phyloP scores from a whole-genome alignment of 2,888 invertebrate genomes.

The Coecobrya sp. region DNA sequence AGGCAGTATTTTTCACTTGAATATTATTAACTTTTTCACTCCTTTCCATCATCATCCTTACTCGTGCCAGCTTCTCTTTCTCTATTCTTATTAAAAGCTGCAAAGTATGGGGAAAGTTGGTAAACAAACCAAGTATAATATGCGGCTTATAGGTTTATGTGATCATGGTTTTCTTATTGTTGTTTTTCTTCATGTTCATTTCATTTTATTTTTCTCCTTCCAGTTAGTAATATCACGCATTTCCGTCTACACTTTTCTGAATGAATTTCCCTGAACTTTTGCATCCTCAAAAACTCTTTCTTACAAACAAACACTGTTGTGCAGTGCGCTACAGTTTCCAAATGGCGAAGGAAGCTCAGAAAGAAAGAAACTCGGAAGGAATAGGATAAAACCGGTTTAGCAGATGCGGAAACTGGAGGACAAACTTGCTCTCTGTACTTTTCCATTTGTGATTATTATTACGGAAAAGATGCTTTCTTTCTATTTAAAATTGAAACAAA shows the following conservation, averaged over 20 bases:
- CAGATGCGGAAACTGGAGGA: neutral
- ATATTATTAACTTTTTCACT: slow-evolving; percentile 24
- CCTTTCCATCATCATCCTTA: neutral
- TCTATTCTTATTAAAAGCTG: slow-evolving; percentile 7
- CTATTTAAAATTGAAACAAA: neutral
- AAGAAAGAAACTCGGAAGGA: neutral
- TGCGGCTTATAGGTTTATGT: neutral
- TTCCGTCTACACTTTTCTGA: slow-evolving; percentile 22
- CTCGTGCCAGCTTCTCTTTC: slow-evolving; percentile 9
- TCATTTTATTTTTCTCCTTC: neutral
- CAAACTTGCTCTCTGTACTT: slow-evolving; percentile 28
- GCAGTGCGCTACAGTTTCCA: neutral
- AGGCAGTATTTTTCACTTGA: neutral
- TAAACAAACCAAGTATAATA: neutral
- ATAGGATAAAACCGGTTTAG: neutral
- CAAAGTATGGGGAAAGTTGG: neutral
- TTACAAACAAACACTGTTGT: neutral
- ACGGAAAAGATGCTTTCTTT: slow-evolving; percentile 13
- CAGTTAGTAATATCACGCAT: neutral
- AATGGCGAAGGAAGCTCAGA: neutral
- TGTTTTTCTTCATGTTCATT: slow-evolving; percentile 14
- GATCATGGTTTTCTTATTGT: neutral
- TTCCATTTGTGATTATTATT: slow-evolving; percentile 12
- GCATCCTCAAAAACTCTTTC: neutral
- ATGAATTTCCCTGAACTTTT: slow-evolving; percentile 19